Evolutionary conservation across 2,797 vertebrate species (phyloP).

Genomic region (Myripristis murdjan): DNA sequence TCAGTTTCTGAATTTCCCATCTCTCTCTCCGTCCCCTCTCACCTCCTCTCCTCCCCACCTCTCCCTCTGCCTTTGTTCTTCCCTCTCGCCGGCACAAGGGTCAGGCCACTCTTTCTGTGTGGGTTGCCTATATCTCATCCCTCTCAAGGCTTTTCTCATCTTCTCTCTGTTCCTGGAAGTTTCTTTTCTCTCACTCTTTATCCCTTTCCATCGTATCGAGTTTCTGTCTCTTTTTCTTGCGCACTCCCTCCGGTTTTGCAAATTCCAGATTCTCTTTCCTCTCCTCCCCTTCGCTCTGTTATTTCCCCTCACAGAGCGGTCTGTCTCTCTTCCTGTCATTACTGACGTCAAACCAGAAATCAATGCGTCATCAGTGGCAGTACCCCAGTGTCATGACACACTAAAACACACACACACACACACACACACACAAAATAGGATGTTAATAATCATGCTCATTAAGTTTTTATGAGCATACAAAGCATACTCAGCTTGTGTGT

Average conservation of each 20-base stretch:
- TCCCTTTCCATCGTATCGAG: conserved; percentile 32
- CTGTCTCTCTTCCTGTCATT: neutral
- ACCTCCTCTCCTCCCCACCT: conserved; percentile 50
- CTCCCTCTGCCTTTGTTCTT: conserved; percentile 61
- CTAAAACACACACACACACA: neutral
- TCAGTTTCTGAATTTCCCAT: conserved; percentile 41
- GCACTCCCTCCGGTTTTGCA: conserved; percentile 11
- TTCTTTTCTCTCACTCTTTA: conserved; percentile 25
- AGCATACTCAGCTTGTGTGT: conserved; percentile 11
- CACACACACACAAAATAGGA: conserved; percentile 5
- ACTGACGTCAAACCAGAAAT: conserved; percentile 49
- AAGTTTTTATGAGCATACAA: conserved; percentile 29
- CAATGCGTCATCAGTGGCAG: conserved; percentile 24
- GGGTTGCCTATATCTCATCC: conserved; percentile 58
- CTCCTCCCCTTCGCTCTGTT: conserved; percentile 8
- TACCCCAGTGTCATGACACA: neutral
- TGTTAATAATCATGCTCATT: conserved; percentile 38
- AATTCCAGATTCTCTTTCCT: neutral
- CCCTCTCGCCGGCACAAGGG: conserved; percentile 51
- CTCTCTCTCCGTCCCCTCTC: conserved; percentile 51
- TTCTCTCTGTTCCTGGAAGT: conserved; percentile 33
- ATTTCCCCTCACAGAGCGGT: conserved; percentile 3
- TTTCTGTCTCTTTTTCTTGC: neutral
- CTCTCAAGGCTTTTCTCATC: conserved; percentile 55
- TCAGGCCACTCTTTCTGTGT: conserved; percentile 63